Evolutionary conservation across 2,888 invertebrate genomes (phyloP), one percentile per base, ranked within the genome.

Genomic region (Acanthosepion lycidas): DNA sequence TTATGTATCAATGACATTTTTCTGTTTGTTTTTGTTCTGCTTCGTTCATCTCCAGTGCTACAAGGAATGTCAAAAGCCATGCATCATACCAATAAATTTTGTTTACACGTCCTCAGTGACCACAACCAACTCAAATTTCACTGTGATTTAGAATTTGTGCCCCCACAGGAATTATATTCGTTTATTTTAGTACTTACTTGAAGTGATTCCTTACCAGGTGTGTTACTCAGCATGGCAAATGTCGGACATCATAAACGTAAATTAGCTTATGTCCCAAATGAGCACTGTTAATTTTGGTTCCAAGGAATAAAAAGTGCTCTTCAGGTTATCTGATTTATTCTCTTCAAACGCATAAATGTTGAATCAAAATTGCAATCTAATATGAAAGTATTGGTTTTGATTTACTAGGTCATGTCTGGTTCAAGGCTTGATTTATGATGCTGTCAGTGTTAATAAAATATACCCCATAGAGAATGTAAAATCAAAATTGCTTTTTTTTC

Each of bases 1-100:
- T 78, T 78, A 78, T 78, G 78, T n/a, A 78, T 78, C 78, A 78
- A n/a, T 78, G 78, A 78, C 78, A 78, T 78, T 78, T 78, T n/a
- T n/a, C n/a, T 18, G 4, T n/a, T 78, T n/a, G 78, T 9, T 59
- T 23, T 3, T 78, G 23, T n/a, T n/a, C 15, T 78, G 78, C 33
- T n/a, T 78, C 18, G 12, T 78, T n/a, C n/a, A 9, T 78, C 78
- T n/a, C 78, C 23, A 6, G 59, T 59, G 59, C n/a, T n/a, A 78
- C 12, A n/a, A 12, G n/a, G 5, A 78, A n/a, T n/a, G n/a, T 78
- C 78, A 33, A 78, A 78, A 78, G n/a, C 33, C 78, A 78, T 78
- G n/a, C 18, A 15, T 12, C 12, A 12, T n/a, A 78, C n/a, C 78
- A 78, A 78, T 78, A 78, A 78, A 78, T 78, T n/a, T 12, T 9